Evolutionary conservation across 2,888 invertebrate species (phyloP), one percentile per base, ranked within the genome.

Genomic region (Agonum fuliginosum): DNA sequence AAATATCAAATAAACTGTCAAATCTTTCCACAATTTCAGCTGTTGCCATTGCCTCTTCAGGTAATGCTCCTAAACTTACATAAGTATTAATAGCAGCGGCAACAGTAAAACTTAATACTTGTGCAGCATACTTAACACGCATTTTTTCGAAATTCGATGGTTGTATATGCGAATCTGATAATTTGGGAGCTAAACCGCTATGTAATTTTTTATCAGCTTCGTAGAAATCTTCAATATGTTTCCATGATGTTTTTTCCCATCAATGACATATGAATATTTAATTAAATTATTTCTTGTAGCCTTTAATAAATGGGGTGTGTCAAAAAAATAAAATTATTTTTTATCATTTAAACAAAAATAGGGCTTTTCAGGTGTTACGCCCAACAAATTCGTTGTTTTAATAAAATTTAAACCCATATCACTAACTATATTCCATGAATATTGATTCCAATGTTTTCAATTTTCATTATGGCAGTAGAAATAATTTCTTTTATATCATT

Each of bases 1-100:
- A 74, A 17, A 82, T 43, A 75, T 82, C 81, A 74, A 82, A 82
- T 5, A 82, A 62, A 46, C 81, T 80, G 74, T 82, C 79, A 72
- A 82, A 79, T 22, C 48, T 78, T 22, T 80, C 79, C 27, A 81
- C 75, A 20, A 80, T 78, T 46, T 78, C 69, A 27, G 78, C 76
- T 19, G 81, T 81, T n/a, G 30, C 71, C 10, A 48, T 14, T 5
- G 81, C 80, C 30, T 51, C 70, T 41, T 48, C 6, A 12, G 80
- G 74, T 62, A 82, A 58, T 27, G 67, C 78, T 27, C 75, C 78
- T 54, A 81, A 78, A 37, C 43, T 67, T 6, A 81, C 48, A 69
- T 80, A 80, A 3, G 78, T 79, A 51, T 79, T 79, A 58, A 83
- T 46, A 12, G 73, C 80, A 46, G 79, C 71, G 27, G 81, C 79